Percentiles rank a stretch among this genome's conserved stretches.
Evolutionary conservation across 2,888 invertebrate genomes (phyloP).

Genomic region (Rugalucina vietnamica): DNA sequence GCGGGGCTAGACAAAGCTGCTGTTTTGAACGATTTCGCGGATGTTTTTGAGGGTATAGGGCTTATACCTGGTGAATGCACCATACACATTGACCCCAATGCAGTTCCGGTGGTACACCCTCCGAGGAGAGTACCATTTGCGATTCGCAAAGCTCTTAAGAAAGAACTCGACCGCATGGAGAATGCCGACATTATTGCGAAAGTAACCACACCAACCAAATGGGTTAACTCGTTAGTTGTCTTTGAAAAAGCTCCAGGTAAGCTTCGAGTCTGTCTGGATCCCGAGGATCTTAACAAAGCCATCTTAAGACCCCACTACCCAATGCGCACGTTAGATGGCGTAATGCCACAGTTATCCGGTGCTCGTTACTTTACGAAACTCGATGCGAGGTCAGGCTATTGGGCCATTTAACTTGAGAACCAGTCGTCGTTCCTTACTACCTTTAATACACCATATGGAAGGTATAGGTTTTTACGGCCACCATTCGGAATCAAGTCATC

Average conservation of each 20-base stretch:
- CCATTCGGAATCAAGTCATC: constrained; percentile 55
- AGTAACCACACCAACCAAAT: constrained; percentile 38
- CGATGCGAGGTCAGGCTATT: constrained; percentile 50
- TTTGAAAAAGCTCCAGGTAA: neutral
- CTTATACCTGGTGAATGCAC: constrained; percentile 15
- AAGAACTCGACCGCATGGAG: constrained; percentile 13
- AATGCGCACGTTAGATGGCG: constrained; percentile 34
- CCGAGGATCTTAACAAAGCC: neutral
- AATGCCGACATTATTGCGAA: constrained; percentile 28
- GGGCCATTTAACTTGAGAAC: constrained; percentile 31
- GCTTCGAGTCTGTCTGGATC: neutral
- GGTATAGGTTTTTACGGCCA: constrained; percentile 47
- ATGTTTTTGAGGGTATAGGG: constrained; percentile 19
- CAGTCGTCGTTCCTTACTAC: constrained; percentile 38
- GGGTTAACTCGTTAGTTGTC: neutral
- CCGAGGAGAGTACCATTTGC: constrained; percentile 33
- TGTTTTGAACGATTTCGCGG: neutral
- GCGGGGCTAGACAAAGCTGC: too few species aligned
- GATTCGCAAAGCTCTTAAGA: constrained; percentile 14
- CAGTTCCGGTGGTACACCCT: constrained; percentile 27
- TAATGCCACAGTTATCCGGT: constrained; percentile 21
- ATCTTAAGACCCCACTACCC: constrained; percentile 28
- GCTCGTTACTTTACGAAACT: constrained; percentile 48
- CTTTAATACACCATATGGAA: constrained; percentile 50
- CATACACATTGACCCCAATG: constrained; percentile 6